Base-by-base conservation (phyloP, 30 jellyfish, hydroid and myxozoan species). In the Turritopsis rubra region DNA sequence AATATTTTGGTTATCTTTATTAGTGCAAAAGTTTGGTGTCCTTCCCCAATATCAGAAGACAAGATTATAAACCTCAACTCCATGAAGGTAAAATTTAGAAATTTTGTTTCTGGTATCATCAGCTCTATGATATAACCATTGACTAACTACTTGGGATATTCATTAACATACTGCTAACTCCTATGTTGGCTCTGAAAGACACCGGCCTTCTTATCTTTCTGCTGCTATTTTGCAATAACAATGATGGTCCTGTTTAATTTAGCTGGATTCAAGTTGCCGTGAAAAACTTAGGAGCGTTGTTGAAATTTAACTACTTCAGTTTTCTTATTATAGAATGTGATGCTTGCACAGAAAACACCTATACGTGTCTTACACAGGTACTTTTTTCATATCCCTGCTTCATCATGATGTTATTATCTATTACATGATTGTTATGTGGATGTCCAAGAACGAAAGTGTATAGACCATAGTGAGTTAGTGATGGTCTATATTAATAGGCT, bases 301-400 rank as follows among this genome's bases (percentile, higher is more conserved):
- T 5, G 5, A 41, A 3, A 3, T 3, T 3, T 3, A 41, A 41
- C 60, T 41, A 16, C 52, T 68, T 29, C 31, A 1, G 9, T 82
- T 7, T 82, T 52, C 22, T 24, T 27, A 26, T 21, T n/a, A n/a
- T 84, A 90, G 97, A 91, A 90, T 72, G 86, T 90, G 53, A 84
- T 81, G 1, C 22, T 90, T 28, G 87, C 81, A 28, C 97, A 90
- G 72, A 90, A 82, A 84, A 90, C 97, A 13, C 97, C 97, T 1
- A 53, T 90, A 25, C 95, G 97, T 20, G 97, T 90, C 7, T 73
- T 90, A 74, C 97, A 90, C 88, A 85, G 97, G 97, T 90, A 81
- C n/a, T n/a, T n/a, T n/a, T n/a, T n/a, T n/a, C n/a, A n/a, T n/a
- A n/a, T n/a, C n/a, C n/a, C n/a, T n/a, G n/a, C n/a, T n/a, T n/a